Percentiles rank a stretch among this genome's conserved stretches.
Conservation (phyloP, 1,140 invertebrate species). For the Bactericera cockerelli region DNA sequence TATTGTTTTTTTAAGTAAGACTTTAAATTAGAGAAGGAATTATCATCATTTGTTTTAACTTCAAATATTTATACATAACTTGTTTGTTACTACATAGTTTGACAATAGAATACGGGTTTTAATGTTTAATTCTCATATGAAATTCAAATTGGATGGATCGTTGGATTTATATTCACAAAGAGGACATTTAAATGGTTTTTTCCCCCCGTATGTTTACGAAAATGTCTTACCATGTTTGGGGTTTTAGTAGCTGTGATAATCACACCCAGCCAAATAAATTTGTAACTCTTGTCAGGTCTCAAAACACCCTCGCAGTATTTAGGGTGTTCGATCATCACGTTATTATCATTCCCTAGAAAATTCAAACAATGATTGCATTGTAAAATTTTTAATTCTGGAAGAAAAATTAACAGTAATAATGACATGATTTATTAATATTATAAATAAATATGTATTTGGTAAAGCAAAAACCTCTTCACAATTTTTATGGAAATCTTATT, state of each 20-base stretch:
- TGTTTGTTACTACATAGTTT: no score
- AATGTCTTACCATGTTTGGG: background rate
- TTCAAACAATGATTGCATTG: background rate
- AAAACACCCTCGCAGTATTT: background rate
- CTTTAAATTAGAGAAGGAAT: no score
- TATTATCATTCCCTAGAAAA: background rate
- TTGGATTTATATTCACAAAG: slow-evolving; percentile 11
- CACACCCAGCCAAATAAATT: background rate
- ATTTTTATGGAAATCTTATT: no score
- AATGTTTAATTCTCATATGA: background rate
- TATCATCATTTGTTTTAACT: no score
- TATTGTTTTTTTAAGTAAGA: no score
- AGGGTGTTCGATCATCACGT: background rate
- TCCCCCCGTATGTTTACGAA: background rate
- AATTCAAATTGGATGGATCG: background rate
- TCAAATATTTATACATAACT: no score
- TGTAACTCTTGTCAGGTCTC: background rate
- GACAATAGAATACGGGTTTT: no score
- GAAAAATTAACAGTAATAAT: no score
- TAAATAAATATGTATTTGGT: no score
- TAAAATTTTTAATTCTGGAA: no score
- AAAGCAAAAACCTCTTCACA: no score
- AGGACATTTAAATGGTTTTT: slow-evolving; percentile 5
- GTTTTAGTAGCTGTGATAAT: background rate
- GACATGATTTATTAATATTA: no score